These are phyloP conservation scores for Symphodus melops DNA, from an alignment of 2,113 vertebrate species.

Conservation along the genomic window DNA sequence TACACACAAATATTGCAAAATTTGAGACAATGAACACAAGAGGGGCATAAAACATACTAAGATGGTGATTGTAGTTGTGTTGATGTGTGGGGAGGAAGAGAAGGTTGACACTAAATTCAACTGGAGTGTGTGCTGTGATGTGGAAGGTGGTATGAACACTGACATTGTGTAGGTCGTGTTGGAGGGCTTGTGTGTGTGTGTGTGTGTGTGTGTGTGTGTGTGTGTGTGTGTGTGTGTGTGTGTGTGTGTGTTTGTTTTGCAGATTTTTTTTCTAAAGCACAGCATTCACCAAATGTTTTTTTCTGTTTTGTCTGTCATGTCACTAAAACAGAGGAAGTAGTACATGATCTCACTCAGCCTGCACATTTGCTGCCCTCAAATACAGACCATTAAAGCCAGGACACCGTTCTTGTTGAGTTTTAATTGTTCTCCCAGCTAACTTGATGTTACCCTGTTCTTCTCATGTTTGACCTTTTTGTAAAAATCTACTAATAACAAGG, in stretches of 20 bases:
- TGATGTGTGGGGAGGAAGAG: constrained; percentile 44
- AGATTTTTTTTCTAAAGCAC: constrained; percentile 78
- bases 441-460: neutral
- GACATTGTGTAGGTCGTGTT: constrained; percentile 45
- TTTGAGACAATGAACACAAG: constrained; percentile 84
- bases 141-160: constrained; percentile 68
- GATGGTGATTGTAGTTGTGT: constrained; percentile 76
- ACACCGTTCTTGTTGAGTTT: constrained; percentile 4
- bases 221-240: constrained; percentile 18
- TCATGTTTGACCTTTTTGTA: neutral
- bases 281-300: constrained; percentile 77
- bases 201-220: constrained; percentile 1
- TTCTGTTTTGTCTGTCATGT: constrained; percentile 64
- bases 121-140: constrained; percentile 69
- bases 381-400: constrained; percentile 46
- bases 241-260: constrained; percentile 9
- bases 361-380: constrained; percentile 60
- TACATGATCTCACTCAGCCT: constrained; percentile 63
- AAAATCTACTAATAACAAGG: constrained; percentile 7
- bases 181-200: constrained; percentile 11
- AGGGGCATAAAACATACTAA: constrained; percentile 82
- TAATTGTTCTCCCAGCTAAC: neutral
- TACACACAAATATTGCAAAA: constrained; percentile 97
- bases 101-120: constrained; percentile 57
- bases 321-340: constrained; percentile 68